A percentile compares a stretch with the other conserved stretches of the same genome.
Evolutionary conservation across 2,888 invertebrate genomes (phyloP).

Genomic region (Calephelis perditalis): DNA sequence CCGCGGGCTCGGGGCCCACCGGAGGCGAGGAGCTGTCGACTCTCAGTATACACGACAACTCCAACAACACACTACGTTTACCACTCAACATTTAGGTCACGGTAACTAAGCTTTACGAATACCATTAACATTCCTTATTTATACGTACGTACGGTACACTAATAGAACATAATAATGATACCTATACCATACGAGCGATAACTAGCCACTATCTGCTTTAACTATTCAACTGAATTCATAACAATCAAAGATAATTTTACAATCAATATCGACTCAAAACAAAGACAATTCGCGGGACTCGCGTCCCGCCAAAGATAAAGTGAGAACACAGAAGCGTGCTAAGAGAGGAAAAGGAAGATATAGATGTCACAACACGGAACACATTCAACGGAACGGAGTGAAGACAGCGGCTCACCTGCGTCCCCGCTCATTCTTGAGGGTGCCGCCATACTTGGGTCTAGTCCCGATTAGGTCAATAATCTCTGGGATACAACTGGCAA

Average conservation of each 20-base stretch:
- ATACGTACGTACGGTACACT: conserved; percentile 64
- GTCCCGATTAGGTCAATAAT: conserved; percentile 99
- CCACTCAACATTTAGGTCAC: conserved; percentile 75
- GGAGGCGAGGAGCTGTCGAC: conserved; percentile 51
- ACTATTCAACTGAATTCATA: conserved; percentile 74
- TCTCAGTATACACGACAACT: conserved; percentile 51
- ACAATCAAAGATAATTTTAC: conserved; percentile 66
- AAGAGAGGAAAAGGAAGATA: conserved; percentile 77
- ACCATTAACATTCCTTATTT: conserved; percentile 67
- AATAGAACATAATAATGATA: conserved; percentile 75
- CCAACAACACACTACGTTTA: conserved; percentile 73
- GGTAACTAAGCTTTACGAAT: conserved; percentile 73
- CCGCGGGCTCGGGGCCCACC: conserved; percentile 36
- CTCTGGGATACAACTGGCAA: conserved; percentile 99
- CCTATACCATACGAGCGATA: conserved; percentile 74
- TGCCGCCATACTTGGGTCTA: conserved; percentile 99
- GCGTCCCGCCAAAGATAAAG: conserved; percentile 74
- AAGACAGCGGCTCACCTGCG: conserved; percentile 95
- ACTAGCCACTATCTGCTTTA: conserved; percentile 78
- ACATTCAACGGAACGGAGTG: conserved; percentile 79
- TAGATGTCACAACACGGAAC: conserved; percentile 78
- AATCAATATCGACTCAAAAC: conserved; percentile 75
- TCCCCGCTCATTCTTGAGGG: conserved; percentile 99
- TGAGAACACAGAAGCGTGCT: conserved; percentile 80
- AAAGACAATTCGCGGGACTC: conserved; percentile 73